phyloP scores from a whole-genome alignment of 2,113 vertebrate genomes.

The Peromyscus polionotus region DNA sequence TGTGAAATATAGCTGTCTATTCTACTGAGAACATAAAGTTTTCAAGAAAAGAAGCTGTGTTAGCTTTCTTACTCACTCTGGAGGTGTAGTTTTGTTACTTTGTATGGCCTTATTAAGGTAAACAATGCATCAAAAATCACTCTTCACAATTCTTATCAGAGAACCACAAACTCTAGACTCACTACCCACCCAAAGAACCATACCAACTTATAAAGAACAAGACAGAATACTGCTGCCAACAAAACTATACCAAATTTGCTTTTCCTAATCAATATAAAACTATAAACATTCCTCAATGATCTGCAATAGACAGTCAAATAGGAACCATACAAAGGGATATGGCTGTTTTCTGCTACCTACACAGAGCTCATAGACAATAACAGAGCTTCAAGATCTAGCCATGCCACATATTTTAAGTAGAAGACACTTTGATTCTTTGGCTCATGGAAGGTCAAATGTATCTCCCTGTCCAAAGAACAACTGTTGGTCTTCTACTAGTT shows the following conservation, averaged over 20 bases:
- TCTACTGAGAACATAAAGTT: background rate
- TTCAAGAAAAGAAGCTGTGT: background rate
- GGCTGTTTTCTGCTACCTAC: background rate
- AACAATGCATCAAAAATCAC: background rate
- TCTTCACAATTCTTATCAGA: background rate
- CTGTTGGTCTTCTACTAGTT: background rate
- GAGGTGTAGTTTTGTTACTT: background rate
- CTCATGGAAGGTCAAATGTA: background rate
- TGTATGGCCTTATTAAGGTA: background rate
- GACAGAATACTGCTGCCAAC: background rate
- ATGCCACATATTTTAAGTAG: constrained; percentile 54
- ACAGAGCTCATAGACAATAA: background rate
- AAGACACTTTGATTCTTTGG: background rate
- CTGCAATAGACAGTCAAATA: background rate
- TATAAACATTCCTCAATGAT: background rate
- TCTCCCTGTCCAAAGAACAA: background rate
- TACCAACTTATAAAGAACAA: background rate
- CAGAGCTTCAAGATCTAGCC: background rate
- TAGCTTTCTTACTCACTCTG: background rate
- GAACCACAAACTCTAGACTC: background rate
- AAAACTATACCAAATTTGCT: background rate
- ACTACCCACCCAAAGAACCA: background rate
- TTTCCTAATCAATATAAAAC: background rate
- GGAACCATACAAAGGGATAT: background rate
- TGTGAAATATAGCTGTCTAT: background rate